Evolutionary conservation across 1,140 invertebrate species (phyloP).

Genomic region (Drosophila pseudoananassae): DNA sequence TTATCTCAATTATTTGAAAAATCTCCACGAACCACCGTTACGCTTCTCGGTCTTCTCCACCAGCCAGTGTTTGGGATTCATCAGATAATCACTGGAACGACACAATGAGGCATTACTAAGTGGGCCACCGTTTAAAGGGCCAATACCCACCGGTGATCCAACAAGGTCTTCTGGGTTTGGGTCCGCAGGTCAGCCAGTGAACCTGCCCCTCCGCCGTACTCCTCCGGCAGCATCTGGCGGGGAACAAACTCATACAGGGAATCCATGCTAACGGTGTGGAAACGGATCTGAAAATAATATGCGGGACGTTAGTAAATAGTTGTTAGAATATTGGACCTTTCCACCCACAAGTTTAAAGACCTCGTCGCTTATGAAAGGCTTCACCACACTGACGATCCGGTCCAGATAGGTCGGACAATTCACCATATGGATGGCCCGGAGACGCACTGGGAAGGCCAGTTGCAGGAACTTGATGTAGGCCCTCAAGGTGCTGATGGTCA

Average conservation of each 20-base stretch:
- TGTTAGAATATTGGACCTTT: background rate
- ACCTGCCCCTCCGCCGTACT: slow-evolving; percentile 88
- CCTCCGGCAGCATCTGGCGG: slow-evolving; percentile 87
- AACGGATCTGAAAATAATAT: slow-evolving; percentile 84
- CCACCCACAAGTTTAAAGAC: slow-evolving; percentile 83
- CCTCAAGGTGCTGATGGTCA: slow-evolving; percentile 86
- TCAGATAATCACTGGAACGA: slow-evolving; percentile 67
- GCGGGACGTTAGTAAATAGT: background rate
- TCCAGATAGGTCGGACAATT: slow-evolving; percentile 88
- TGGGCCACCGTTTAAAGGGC: background rate
- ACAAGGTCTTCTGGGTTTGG: slow-evolving; percentile 84
- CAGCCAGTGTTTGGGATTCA: slow-evolving; percentile 70
- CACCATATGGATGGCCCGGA: slow-evolving; percentile 90
- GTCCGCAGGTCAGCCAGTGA: slow-evolving; percentile 86
- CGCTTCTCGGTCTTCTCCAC: slow-evolving; percentile 67
- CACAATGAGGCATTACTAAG: slow-evolving; percentile 5
- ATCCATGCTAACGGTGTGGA: slow-evolving; percentile 86
- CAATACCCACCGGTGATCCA: slow-evolving; percentile 60
- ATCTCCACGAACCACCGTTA: slow-evolving; percentile 56
- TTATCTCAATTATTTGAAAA: slow-evolving; percentile 42
- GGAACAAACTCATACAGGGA: slow-evolving; percentile 87
- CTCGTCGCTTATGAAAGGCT: slow-evolving; percentile 88
- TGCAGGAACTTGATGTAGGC: slow-evolving; percentile 84
- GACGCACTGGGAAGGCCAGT: slow-evolving; percentile 90
- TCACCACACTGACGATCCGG: slow-evolving; percentile 86